Evolutionary conservation across 2,113 vertebrate species (phyloP).

Genomic region (Cheilinus undulatus): DNA sequence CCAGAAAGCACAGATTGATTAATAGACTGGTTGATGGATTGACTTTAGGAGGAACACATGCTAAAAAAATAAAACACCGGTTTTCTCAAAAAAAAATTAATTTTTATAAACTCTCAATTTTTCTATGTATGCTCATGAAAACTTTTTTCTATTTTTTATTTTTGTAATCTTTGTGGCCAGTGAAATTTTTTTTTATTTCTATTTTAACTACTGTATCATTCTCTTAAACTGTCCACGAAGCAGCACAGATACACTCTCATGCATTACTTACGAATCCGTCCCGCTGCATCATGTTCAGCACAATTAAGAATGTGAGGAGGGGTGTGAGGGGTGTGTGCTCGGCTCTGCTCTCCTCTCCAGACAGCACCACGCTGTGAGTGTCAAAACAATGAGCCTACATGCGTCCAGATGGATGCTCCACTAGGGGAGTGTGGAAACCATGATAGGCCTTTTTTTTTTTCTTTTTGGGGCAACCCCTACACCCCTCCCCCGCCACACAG

Average conservation of each 20-base stretch:
- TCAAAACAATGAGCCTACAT: conserved; percentile 77
- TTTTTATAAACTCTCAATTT: too few relatives aligned
- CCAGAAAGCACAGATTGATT: too few relatives aligned
- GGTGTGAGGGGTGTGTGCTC: background rate
- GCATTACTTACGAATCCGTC: conserved; percentile 10
- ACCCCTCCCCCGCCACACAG: background rate
- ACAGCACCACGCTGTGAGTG: conserved; percentile 73
- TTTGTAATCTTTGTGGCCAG: background rate
- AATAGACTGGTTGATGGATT: too few relatives aligned
- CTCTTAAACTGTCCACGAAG: background rate
- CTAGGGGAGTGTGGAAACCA: conserved; percentile 40
- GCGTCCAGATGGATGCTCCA: conserved; percentile 76
- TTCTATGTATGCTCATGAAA: too few relatives aligned
- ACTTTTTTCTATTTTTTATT: too few relatives aligned
- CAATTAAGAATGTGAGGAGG: conserved; percentile 20
- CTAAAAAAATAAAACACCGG: too few relatives aligned
- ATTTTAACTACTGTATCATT: background rate
- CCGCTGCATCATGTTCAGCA: conserved; percentile 37
- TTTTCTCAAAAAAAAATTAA: too few relatives aligned
- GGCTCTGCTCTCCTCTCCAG: conserved; percentile 51
- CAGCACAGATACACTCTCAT: background rate
- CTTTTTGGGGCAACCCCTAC: conserved; percentile 21
- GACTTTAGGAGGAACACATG: too few relatives aligned
- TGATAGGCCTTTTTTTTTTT: conserved; percentile 42
- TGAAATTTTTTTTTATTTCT: background rate